Percentiles rank a stretch among this genome's conserved stretches.
Evolutionary conservation across 2,888 invertebrate genomes (phyloP).

Genomic region (Drosophila fungiperda): DNA sequence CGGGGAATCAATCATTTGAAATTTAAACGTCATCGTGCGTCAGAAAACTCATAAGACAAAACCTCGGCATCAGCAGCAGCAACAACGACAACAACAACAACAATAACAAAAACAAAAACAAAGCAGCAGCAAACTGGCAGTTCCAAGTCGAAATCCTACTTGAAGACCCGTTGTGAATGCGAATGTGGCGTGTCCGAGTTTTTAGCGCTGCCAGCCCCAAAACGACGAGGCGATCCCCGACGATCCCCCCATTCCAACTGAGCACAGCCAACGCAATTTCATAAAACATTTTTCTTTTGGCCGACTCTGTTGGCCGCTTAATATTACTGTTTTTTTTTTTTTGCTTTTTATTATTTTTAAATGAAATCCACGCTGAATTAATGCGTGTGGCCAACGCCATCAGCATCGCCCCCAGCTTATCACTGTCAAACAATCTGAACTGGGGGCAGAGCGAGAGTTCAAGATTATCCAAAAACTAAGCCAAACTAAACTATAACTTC

Average conservation of each 20-base stretch:
- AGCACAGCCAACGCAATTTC: conserved; percentile 65
- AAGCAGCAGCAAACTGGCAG: conserved; percentile 16
- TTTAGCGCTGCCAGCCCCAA: conserved; percentile 69
- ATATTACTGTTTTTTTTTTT: conserved; percentile 27
- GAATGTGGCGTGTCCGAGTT: conserved; percentile 79
- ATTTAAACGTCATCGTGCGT: conserved; percentile 81
- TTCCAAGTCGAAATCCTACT: conserved; percentile 38
- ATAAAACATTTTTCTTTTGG: conserved; percentile 63
- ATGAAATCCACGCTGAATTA: conserved; percentile 76
- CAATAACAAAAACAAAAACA: neutral
- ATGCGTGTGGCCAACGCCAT: conserved; percentile 79
- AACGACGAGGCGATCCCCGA: conserved; percentile 25
- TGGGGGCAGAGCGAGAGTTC: conserved; percentile 23
- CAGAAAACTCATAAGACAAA: conserved; percentile 78
- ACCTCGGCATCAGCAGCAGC: conserved; percentile 48
- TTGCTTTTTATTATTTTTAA: conserved; percentile 50
- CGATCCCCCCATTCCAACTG: conserved; percentile 21
- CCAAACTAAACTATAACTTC: conserved; percentile 13
- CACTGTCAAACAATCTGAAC: conserved; percentile 70
- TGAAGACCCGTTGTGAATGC: conserved; percentile 69
- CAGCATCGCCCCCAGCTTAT: conserved; percentile 75
- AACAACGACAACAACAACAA: conserved; percentile 21
- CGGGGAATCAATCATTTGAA: conserved; percentile 80
- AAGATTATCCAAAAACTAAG: conserved; percentile 17
- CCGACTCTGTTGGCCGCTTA: conserved; percentile 15